Conservation (phyloP, 2,113 vertebrate genomes). For the Scophthalmus maximus region DNA sequence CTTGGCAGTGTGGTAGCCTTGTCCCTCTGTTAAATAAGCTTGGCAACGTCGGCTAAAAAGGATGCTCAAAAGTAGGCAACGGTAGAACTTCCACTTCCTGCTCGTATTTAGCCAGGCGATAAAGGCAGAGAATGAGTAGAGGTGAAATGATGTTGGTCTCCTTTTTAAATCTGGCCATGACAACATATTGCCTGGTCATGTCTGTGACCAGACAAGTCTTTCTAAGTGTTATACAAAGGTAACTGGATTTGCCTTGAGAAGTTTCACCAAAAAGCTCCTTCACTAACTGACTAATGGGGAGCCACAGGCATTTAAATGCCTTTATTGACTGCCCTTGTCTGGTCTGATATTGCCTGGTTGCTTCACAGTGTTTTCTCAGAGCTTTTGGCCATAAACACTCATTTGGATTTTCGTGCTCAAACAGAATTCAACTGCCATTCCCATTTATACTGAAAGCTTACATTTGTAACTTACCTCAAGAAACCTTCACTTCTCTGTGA, state of each 20-base stretch:
- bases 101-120: background rate
- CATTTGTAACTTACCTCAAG: too few species aligned
- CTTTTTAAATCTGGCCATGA: background rate
- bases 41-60: constrained; percentile 5
- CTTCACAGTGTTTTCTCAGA: background rate
- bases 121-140: background rate
- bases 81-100: background rate
- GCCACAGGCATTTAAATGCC: background rate
- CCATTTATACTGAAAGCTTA: background rate
- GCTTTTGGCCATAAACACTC: background rate
- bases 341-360: background rate
- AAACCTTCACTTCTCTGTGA: too few species aligned
- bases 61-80: constrained; percentile 16
- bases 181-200: background rate
- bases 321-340: background rate
- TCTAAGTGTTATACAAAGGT: background rate
- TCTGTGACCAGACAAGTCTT: too few species aligned
- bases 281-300: background rate
- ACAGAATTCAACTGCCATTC: background rate
- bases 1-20: constrained; percentile 44
- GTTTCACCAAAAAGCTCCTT: background rate
- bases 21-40: constrained; percentile 33
- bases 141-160: background rate
- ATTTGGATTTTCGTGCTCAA: background rate
- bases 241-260: background rate